A percentile compares a stretch with the other conserved stretches of the same genome.
Conservation (phyloP, 2,888 invertebrate species). For the Zaprionus obscuricornis region DNA sequence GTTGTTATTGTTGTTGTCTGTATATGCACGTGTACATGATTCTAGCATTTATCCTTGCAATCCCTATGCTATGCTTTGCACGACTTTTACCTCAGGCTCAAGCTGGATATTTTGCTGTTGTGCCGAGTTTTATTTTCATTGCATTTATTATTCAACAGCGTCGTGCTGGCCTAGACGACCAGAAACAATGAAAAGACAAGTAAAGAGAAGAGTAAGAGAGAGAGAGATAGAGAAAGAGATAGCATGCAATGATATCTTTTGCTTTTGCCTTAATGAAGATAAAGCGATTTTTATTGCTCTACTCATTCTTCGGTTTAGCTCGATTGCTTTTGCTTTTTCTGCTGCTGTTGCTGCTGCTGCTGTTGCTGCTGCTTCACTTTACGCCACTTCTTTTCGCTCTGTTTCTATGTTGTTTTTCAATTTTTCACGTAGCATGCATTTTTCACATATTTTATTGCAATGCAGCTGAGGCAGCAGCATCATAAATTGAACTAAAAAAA, state of each 20-base stretch:
- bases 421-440: conserved; percentile 55
- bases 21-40: conserved; percentile 59
- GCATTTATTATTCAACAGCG: conserved; percentile 77
- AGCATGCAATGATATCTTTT: conserved; percentile 62
- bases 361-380: too few relatives aligned
- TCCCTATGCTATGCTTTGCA: conserved; percentile 33
- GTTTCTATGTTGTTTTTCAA: conserved; percentile 30
- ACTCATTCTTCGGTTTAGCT: conserved; percentile 47
- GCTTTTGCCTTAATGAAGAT: conserved; percentile 75
- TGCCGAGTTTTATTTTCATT: conserved; percentile 60
- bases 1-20: too few relatives aligned
- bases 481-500: too few relatives aligned
- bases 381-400: too few relatives aligned
- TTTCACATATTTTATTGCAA: conserved; percentile 57
- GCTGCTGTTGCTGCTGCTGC: too few relatives aligned
- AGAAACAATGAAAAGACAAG: too few relatives aligned
- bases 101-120: conserved; percentile 17
- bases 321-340: conserved; percentile 22
- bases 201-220: too few relatives aligned
- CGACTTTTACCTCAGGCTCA: conserved; percentile 10
- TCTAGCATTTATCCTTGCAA: conserved; percentile 71
- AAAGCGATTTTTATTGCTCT: conserved; percentile 72
- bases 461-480: too few relatives aligned
- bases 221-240: too few relatives aligned
- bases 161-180: too few relatives aligned